A percentile compares a stretch with the other conserved stretches of the same genome.
phyloP scores from a whole-genome alignment of 1,140 invertebrate species.

The Bombyx mori region ASM3026992v2 NC_085108.1:5439001-5439500 shows the following conservation, averaged over 20 bases:
- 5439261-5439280: constrained; percentile 25
- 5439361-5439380: constrained; percentile 40
- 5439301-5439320: constrained; percentile 9
- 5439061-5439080: constrained; percentile 11
- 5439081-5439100: constrained; percentile 40
- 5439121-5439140: constrained; percentile 35
- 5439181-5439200: constrained; percentile 39
- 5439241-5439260: constrained; percentile 17
- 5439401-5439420: constrained; percentile 27
- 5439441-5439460: not conserved
- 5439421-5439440: constrained; percentile 9
- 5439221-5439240: constrained; percentile 11
- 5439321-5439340: constrained; percentile 20
- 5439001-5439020: constrained; percentile 14
- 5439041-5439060: constrained; percentile 34
- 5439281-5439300: constrained; percentile 7
- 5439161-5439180: constrained; percentile 19
- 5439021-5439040: constrained; percentile 26
- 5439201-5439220: constrained; percentile 44
- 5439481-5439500: constrained; percentile 29
- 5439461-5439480: constrained; percentile 11
- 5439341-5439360: constrained; percentile 30
- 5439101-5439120: constrained; percentile 43
- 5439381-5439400: constrained; percentile 45
- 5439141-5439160: constrained; percentile 13